A percentile compares a stretch with the other conserved stretches of the same genome.
These are phyloP conservation scores for Mesembrinibis cayennensis DNA, from an alignment of 2,113 vertebrate genomes.

Conservation along the genomic window DNA sequence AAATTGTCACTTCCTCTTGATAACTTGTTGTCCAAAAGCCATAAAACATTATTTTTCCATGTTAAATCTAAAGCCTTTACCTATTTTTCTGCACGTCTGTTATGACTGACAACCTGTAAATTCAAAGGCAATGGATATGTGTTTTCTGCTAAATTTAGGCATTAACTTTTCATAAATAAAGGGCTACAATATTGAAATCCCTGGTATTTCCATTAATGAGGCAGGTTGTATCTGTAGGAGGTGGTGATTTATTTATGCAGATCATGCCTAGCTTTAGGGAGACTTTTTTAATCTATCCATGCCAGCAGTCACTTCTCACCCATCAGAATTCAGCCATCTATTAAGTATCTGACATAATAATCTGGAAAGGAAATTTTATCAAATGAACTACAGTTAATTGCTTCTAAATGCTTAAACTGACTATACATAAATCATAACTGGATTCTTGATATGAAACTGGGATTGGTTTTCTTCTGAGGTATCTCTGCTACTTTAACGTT, in stretches of 20 bases:
- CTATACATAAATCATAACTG: not conserved
- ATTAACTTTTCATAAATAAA: not conserved
- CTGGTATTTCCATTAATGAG: conserved; percentile 3
- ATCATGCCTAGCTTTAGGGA: not conserved
- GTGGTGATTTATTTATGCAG: conserved; percentile 6
- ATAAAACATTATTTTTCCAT: not conserved
- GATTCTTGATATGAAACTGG: not conserved
- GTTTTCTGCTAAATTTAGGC: not conserved
- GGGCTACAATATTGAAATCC: not conserved
- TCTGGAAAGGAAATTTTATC: conserved; percentile 18
- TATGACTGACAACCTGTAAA: conserved; percentile 11
- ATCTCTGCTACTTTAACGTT: not conserved
- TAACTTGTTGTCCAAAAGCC: conserved; percentile 1
- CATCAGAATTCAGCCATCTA: not conserved
- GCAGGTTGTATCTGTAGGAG: not conserved
- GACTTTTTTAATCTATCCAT: not conserved
- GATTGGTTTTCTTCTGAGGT: not conserved
- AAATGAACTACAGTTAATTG: not conserved
- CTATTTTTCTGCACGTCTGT: not conserved
- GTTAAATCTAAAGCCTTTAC: conserved; percentile 8
- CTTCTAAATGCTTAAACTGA: not conserved
- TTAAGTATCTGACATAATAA: conserved; percentile 8
- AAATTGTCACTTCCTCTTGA: not conserved
- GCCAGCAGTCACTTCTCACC: not conserved
- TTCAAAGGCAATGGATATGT: not conserved